phyloP scores from a whole-genome alignment of 2,113 vertebrate species.

The Nyctereutes procyonoides region DNA sequence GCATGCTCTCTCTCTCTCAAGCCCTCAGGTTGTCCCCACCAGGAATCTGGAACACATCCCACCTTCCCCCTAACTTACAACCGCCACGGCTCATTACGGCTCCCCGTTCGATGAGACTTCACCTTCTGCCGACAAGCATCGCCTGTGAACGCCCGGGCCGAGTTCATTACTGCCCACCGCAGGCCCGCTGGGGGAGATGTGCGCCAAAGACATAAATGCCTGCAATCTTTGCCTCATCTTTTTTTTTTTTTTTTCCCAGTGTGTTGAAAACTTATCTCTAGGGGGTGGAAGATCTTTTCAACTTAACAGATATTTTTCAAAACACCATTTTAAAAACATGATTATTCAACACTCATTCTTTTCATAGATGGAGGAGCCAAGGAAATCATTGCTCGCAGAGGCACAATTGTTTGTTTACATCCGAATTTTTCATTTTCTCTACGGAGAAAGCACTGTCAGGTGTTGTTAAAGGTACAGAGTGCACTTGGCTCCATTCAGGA shows the following conservation, averaged over 20 bases:
- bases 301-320: background rate
- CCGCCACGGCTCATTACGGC: conserved; percentile 54
- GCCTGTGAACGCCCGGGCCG: background rate
- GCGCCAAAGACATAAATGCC: background rate
- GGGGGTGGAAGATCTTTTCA: background rate
- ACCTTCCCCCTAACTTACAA: conserved; percentile 48
- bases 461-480: background rate
- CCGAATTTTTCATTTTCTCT: background rate
- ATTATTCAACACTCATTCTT: background rate
- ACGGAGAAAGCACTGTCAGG: background rate
- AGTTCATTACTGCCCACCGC: conserved; percentile 50
- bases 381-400: background rate
- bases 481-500: background rate
- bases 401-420: background rate
- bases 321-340: background rate
- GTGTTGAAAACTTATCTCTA: background rate
- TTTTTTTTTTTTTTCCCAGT: background rate
- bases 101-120: conserved; percentile 60
- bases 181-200: background rate
- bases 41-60: conserved; percentile 39
- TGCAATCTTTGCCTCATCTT: background rate
- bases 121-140: conserved; percentile 32
- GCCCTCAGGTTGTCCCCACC: fast-evolving
- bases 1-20: background rate
- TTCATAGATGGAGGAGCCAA: background rate